Conservation (phyloP, 2,113 vertebrate species). For the Chionis minor region DNA sequence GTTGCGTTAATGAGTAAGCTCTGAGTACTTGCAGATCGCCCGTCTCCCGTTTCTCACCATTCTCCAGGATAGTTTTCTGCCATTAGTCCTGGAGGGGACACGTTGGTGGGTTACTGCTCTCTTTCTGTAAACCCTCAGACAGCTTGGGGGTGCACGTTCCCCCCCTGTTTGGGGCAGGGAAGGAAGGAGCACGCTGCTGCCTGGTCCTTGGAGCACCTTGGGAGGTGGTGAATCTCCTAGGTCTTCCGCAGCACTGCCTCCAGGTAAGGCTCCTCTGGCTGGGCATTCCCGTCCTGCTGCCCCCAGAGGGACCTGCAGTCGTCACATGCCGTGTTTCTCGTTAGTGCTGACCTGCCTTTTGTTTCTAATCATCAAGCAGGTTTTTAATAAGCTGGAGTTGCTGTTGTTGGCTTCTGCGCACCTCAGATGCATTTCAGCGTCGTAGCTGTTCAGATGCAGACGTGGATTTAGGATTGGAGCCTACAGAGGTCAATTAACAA, state of each 20-base stretch:
- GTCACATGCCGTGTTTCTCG: accelerated
- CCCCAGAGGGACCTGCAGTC: background rate
- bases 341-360: background rate
- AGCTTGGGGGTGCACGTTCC: accelerated
- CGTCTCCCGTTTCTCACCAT: background rate
- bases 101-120: background rate
- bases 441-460: background rate
- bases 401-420: background rate
- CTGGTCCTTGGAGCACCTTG: background rate
- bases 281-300: background rate
- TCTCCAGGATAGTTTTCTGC: background rate
- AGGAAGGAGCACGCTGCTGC: background rate
- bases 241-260: background rate
- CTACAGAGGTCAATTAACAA: slow-evolving; percentile 38
- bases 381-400: background rate
- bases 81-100: accelerated
- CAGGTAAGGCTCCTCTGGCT: background rate
- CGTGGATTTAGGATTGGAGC: background rate
- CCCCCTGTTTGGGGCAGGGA: background rate
- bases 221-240: background rate
- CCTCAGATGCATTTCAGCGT: background rate
- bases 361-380: background rate
- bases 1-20: background rate
- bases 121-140: background rate
- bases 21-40: accelerated